Evolutionary conservation across 2,113 vertebrate species (phyloP).

Genomic region (Gobiocypris rarus): DNA sequence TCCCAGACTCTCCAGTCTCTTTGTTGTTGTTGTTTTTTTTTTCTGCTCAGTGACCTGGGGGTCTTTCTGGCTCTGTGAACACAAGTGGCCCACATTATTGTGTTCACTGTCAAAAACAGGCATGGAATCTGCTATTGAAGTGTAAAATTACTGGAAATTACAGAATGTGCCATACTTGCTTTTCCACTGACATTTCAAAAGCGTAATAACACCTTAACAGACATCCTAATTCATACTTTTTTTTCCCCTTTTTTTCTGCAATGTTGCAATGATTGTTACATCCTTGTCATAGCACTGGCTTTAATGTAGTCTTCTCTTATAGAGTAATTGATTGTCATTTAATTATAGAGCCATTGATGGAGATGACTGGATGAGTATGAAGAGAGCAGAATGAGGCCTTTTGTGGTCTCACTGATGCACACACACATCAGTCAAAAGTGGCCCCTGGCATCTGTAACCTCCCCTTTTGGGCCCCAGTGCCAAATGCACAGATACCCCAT

Average conservation of each 20-base stretch:
- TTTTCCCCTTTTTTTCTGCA: slow-evolving; percentile 17
- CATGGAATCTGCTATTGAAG: slow-evolving; percentile 37
- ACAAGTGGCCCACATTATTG: slow-evolving; percentile 37
- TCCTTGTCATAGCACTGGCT: slow-evolving; percentile 45
- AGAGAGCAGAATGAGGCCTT: slow-evolving; percentile 47
- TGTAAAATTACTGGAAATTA: slow-evolving; percentile 38
- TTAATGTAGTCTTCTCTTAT: slow-evolving; percentile 47
- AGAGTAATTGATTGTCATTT: slow-evolving; percentile 51
- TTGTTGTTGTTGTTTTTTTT: slow-evolving; percentile 42
- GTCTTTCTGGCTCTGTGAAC: slow-evolving; percentile 44
- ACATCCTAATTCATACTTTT: slow-evolving; percentile 3
- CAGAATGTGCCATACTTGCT: slow-evolving; percentile 12
- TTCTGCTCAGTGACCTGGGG: slow-evolving; percentile 40
- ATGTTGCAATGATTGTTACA: slow-evolving; percentile 18
- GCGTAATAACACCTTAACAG: slow-evolving; percentile 9
- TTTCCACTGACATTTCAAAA: neutral
- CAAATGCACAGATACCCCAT: slow-evolving; percentile 33
- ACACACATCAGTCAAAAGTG: slow-evolving; percentile 5
- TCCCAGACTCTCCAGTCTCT: slow-evolving; percentile 44
- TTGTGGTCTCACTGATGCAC: slow-evolving; percentile 32
- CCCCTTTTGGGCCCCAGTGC: slow-evolving; percentile 27
- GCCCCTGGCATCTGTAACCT: slow-evolving; percentile 51
- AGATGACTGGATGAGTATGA: slow-evolving; percentile 37
- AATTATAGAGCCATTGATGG: slow-evolving; percentile 53
- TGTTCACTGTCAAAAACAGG: slow-evolving; percentile 42